phyloP scores from a whole-genome alignment of 2,888 invertebrate species.

The Protophormia terraenovae region DNA sequence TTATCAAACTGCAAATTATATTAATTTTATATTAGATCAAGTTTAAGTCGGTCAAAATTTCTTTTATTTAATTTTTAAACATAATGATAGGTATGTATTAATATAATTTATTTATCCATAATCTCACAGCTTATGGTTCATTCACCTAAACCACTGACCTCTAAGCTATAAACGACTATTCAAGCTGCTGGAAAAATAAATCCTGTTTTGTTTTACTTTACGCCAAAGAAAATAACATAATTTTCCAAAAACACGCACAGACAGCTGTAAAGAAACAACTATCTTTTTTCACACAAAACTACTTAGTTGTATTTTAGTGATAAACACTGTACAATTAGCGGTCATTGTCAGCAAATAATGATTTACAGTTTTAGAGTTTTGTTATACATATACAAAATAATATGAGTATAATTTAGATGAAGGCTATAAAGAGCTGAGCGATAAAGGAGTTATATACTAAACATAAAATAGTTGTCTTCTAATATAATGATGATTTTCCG shows the following conservation, averaged over 20 bases:
- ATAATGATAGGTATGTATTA: too few species aligned
- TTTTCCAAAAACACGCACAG: not conserved
- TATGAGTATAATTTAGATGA: not conserved
- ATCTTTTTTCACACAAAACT: not conserved
- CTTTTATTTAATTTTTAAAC: too few species aligned
- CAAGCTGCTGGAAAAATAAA: not conserved
- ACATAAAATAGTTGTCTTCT: not conserved
- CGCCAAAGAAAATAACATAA: not conserved
- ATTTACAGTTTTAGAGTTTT: not conserved
- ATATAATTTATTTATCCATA: not conserved
- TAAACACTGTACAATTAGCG: constrained; percentile 36
- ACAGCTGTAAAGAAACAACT: not conserved
- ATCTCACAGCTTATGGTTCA: not conserved
- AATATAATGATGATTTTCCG: too few species aligned
- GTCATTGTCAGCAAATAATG: constrained; percentile 48
- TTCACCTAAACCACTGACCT: constrained; percentile 9
- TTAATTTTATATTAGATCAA: too few species aligned
- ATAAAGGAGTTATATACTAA: too few species aligned
- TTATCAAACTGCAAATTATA: too few species aligned
- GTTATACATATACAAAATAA: not conserved
- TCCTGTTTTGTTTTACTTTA: not conserved
- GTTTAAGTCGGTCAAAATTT: too few species aligned
- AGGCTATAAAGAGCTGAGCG: not conserved
- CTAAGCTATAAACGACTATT: not conserved
- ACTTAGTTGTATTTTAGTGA: not conserved